These are phyloP conservation scores for Ichneumoninae sp. DNA, from an alignment of 2,888 invertebrate species.

Conservation along the genomic window DNA sequence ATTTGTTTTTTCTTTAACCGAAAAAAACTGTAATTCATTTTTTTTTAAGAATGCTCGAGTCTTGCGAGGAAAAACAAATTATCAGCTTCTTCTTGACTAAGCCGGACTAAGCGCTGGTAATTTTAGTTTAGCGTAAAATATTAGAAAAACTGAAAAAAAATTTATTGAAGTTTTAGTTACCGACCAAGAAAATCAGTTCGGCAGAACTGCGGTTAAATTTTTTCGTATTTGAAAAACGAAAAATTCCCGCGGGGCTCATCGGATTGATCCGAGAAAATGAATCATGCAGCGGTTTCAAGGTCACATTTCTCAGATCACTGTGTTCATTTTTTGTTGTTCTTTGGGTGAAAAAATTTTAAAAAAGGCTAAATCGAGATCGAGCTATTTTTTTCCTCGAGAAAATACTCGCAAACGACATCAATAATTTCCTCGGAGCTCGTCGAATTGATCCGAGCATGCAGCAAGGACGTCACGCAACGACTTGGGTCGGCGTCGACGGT, in stretches of 20 bases:
- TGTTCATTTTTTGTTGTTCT: neutral
- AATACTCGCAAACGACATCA: neutral
- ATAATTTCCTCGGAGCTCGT: neutral
- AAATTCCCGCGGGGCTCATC: neutral
- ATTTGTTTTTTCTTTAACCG: too few species aligned
- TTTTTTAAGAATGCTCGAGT: too few species aligned
- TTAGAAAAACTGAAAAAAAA: neutral
- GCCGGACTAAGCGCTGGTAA: neutral
- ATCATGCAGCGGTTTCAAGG: conserved; percentile 52
- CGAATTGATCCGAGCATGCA: conserved; percentile 4
- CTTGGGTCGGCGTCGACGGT: conserved; percentile 36
- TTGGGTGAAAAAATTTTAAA: neutral
- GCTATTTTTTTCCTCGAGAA: neutral
- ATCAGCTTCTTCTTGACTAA: neutral
- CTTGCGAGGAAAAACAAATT: neutral
- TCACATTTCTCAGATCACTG: conserved; percentile 39
- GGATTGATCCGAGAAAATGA: conserved; percentile 9
- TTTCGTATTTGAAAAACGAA: neutral
- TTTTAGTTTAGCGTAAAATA: neutral
- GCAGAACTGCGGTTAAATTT: too few species aligned
- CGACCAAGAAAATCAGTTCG: too few species aligned
- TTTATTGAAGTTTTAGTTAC: neutral
- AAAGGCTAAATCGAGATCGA: neutral
- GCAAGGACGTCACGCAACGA: conserved; percentile 38
- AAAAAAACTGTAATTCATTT: neutral